Evolutionary conservation across 1,140 invertebrate genomes (phyloP).

Genomic region (Nasonia giraulti): DNA sequence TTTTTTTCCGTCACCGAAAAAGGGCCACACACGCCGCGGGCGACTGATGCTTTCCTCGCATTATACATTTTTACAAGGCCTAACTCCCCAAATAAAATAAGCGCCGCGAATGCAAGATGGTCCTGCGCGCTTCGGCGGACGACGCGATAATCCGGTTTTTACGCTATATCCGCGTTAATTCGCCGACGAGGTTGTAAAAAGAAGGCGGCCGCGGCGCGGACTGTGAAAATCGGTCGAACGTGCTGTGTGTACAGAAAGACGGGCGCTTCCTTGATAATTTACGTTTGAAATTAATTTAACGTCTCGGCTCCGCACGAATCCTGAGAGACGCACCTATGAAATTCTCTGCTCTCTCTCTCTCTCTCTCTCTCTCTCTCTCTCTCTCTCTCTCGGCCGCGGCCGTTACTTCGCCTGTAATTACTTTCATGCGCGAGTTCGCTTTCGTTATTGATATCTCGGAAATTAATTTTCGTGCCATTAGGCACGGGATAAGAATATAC

Average conservation of each 20-base stretch:
- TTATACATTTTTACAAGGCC: constrained; percentile 35
- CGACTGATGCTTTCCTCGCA: neutral
- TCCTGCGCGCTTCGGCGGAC: neutral
- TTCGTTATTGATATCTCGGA: constrained; percentile 49
- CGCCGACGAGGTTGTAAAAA: neutral
- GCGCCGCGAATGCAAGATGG: neutral
- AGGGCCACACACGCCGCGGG: constrained; percentile 17
- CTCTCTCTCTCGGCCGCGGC: neutral
- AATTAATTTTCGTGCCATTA: constrained; percentile 49
- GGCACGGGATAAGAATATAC: constrained; percentile 28
- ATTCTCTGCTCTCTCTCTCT: neutral
- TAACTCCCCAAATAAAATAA: neutral
- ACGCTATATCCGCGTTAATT: neutral
- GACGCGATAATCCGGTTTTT: constrained; percentile 34
- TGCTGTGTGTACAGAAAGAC: neutral
- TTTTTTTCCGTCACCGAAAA: constrained; percentile 11
- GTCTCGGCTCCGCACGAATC: neutral
- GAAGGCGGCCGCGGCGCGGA: neutral
- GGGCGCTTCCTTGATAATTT: constrained; percentile 16
- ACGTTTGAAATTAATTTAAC: constrained; percentile 49
- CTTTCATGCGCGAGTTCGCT: constrained; percentile 16
- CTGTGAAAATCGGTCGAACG: neutral
- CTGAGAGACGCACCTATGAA: constrained; percentile 2
- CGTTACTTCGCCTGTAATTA: constrained; percentile 37
- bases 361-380: too few species aligned